phyloP scores from a whole-genome alignment of 2,797 vertebrate species.

The Pampus argenteus region DNA sequence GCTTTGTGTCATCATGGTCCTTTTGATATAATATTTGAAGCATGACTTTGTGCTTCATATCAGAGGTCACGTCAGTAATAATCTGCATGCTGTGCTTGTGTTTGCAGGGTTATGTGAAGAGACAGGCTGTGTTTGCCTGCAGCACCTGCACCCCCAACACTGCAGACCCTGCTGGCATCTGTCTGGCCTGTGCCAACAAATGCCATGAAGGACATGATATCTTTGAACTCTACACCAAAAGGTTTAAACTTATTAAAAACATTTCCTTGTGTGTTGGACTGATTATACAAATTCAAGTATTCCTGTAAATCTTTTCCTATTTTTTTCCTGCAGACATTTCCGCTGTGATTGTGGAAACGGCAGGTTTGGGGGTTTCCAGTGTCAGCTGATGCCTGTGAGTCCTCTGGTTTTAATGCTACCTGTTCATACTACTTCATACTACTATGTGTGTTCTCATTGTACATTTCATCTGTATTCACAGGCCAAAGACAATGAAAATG shows the following conservation, averaged over 20 bases:
- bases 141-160: constrained; percentile 89
- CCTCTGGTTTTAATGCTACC: neutral
- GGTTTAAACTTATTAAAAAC: constrained; percentile 75
- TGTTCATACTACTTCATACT: too few species aligned
- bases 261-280: neutral
- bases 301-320: too few species aligned
- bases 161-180: constrained; percentile 90
- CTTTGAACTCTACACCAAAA: constrained; percentile 95
- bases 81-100: neutral
- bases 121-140: constrained; percentile 94
- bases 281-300: too few species aligned
- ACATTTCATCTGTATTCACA: constrained; percentile 60
- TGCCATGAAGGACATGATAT: constrained; percentile 94
- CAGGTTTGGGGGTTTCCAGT: constrained; percentile 92
- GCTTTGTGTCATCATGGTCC: too few species aligned
- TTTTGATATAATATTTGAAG: too few species aligned
- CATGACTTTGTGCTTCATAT: too few species aligned
- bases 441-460: neutral
- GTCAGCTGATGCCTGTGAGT: constrained; percentile 92
- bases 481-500: constrained; percentile 89
- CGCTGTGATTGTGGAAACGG: constrained; percentile 94
- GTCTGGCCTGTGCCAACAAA: constrained; percentile 93
- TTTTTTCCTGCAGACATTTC: constrained; percentile 75
- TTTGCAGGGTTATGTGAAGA: constrained; percentile 91
- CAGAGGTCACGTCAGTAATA: neutral